Percentiles rank a stretch among this genome's conserved stretches.
phyloP scores from a whole-genome alignment of 2,113 vertebrate genomes.

The Daboia siamensis region DNA sequence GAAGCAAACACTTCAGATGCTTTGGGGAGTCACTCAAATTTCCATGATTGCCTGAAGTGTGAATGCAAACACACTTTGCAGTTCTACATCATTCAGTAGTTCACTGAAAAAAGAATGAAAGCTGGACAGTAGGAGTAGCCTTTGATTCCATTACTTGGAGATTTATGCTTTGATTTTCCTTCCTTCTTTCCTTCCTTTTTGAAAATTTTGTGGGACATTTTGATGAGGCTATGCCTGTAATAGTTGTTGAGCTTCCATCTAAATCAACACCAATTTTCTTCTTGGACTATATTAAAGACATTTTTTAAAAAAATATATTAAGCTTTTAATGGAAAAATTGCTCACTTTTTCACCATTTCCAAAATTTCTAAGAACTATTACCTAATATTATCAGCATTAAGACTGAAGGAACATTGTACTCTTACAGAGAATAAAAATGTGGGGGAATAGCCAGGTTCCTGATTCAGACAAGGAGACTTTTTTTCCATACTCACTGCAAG shows the following conservation, averaged over 20 bases:
- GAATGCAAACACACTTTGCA: neutral
- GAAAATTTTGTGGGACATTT: neutral
- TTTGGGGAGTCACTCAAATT: conserved; percentile 4
- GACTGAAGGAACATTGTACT: neutral
- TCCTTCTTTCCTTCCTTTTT: neutral
- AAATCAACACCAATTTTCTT: neutral
- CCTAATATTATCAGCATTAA: neutral
- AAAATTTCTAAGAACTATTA: neutral
- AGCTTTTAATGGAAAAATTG: neutral
- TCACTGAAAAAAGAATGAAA: conserved; percentile 16
- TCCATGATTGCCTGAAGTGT: conserved; percentile 19
- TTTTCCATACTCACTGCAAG: neutral
- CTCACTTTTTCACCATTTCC: neutral
- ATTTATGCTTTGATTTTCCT: neutral
- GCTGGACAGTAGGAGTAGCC: neutral
- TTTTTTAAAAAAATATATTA: neutral
- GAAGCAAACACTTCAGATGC: neutral
- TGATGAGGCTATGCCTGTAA: neutral
- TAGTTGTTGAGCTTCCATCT: neutral
- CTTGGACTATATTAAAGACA: neutral
- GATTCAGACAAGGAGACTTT: neutral
- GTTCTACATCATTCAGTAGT: neutral
- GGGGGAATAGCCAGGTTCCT: neutral
- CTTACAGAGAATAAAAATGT: neutral
- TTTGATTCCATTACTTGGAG: neutral